Percentiles rank a stretch among this genome's conserved stretches.
Conservation (phyloP, 2,888 invertebrate genomes). For the Falcaria lacertinaria region DNA sequence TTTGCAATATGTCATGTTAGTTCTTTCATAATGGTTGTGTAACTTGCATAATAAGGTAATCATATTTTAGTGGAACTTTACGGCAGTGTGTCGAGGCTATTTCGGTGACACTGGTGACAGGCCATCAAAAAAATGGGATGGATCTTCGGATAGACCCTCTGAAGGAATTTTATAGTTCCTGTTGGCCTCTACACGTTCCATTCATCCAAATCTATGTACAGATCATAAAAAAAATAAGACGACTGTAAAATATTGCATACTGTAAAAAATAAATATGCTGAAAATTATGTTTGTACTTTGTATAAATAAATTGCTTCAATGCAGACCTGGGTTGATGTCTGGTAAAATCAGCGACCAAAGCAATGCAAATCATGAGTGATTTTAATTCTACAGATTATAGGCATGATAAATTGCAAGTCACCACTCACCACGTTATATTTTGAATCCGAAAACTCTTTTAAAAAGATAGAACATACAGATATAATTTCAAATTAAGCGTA, state of each 20-base stretch:
- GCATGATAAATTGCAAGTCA: background rate
- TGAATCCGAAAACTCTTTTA: too few relatives aligned
- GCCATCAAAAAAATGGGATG: background rate
- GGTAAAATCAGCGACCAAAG: background rate
- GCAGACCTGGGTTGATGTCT: background rate
- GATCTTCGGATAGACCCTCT: background rate
- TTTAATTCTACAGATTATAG: background rate
- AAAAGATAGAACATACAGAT: too few relatives aligned
- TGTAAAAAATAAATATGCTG: too few relatives aligned
- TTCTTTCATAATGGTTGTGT: too few relatives aligned
- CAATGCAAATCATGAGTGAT: background rate
- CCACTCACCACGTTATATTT: too few relatives aligned
- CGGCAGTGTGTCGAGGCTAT: background rate
- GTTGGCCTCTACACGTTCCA: background rate
- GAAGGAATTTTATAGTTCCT: background rate
- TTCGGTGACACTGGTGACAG: background rate
- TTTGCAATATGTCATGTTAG: too few relatives aligned
- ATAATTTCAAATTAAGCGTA: too few relatives aligned
- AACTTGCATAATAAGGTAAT: too few relatives aligned
- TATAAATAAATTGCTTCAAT: background rate
- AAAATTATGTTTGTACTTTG: too few relatives aligned
- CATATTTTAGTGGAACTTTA: background rate
- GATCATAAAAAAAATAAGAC: too few relatives aligned
- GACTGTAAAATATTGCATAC: too few relatives aligned
- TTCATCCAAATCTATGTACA: too few relatives aligned